A percentile compares a stretch with the other conserved stretches of the same genome.
phyloP scores from a whole-genome alignment of 2,888 invertebrate genomes.

The Sarcophaga rosellei region DNA sequence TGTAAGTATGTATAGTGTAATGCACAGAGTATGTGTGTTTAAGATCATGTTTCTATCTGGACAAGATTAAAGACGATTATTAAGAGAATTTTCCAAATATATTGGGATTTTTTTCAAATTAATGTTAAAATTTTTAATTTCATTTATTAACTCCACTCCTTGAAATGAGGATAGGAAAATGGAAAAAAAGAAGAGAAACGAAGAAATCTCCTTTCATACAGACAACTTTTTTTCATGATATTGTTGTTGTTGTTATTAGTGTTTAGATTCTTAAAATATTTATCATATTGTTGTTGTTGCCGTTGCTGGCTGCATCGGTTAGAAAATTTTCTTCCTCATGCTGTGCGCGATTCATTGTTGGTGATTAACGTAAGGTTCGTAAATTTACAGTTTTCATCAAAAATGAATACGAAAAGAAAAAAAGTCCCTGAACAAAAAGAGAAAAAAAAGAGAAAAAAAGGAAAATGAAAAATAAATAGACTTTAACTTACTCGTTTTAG shows the following conservation, averaged over 20 bases:
- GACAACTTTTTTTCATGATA: neutral
- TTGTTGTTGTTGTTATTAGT: slow-evolving; percentile 46
- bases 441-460: slow-evolving; percentile 9
- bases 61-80: slow-evolving; percentile 59
- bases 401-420: slow-evolving; percentile 59
- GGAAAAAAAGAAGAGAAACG: neutral
- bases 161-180: slow-evolving; percentile 35
- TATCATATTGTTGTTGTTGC: slow-evolving; percentile 59
- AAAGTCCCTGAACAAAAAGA: slow-evolving; percentile 32
- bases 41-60: slow-evolving; percentile 51
- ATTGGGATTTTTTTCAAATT: slow-evolving; percentile 61
- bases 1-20: too few species aligned
- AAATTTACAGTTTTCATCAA: slow-evolving; percentile 80
- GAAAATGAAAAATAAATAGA: slow-evolving; percentile 25
- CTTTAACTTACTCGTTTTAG: slow-evolving; percentile 54
- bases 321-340: slow-evolving; percentile 71
- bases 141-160: slow-evolving; percentile 69
- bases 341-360: slow-evolving; percentile 79
- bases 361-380: slow-evolving; percentile 80
- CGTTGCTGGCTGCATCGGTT: slow-evolving; percentile 54
- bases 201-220: slow-evolving; percentile 35
- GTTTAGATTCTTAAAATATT: slow-evolving; percentile 65
- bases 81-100: slow-evolving; percentile 58
- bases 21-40: neutral
- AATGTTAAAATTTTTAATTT: slow-evolving; percentile 68